Base-by-base conservation (phyloP, 2,888 invertebrate genomes). In the Epicampocera succincta region DNA sequence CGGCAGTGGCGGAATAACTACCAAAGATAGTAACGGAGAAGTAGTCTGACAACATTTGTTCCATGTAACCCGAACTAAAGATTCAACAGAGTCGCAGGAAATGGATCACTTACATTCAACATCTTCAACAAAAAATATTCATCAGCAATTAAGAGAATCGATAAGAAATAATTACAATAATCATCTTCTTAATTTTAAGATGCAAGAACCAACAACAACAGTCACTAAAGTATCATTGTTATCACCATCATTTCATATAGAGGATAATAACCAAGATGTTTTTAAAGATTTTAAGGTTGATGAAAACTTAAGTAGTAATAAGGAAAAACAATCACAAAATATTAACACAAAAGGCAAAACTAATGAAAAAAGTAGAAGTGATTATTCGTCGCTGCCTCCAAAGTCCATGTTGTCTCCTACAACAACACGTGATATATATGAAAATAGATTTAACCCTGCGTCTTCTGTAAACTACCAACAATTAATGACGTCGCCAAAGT, bases 11-110 rank as follows among this genome's bases (percentile, higher is more conserved):
- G 78, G 52, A 48, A 46, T 66, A 29, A 50, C 60, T 17, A 38
- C 33, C 40, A 79, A 73, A 54, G 78, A 63, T 84, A 85, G 86
- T 80, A 87, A 87, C 77, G 87, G 88, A 52, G 89, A 90, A 69
- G 84, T 87, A 84, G 90, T 91, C 87, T 91, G 91, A 91, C 91
- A 90, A 86, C 87, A 87, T 86, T 78, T 87, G 86, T 83, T 83
- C 77, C 61, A 85, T 84, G 21, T 83, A 83, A 74, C 77, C 82
- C 71, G 83, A 80, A 61, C 50, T 63, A 46, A 38, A 40, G 38
- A 65, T 71, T 58, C 73, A 78, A n/a, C 48, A 58, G 29, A 48
- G 40, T 19, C 77, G 19, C 78, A 66, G 66, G 78, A 79, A 40
- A 46, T 12, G n/a, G 44, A 69, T 61, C 21, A 73, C 17, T 68